These are phyloP conservation scores for Anhinga rufa DNA, from an alignment of 2,113 vertebrate species.

Conservation along the genomic window DNA sequence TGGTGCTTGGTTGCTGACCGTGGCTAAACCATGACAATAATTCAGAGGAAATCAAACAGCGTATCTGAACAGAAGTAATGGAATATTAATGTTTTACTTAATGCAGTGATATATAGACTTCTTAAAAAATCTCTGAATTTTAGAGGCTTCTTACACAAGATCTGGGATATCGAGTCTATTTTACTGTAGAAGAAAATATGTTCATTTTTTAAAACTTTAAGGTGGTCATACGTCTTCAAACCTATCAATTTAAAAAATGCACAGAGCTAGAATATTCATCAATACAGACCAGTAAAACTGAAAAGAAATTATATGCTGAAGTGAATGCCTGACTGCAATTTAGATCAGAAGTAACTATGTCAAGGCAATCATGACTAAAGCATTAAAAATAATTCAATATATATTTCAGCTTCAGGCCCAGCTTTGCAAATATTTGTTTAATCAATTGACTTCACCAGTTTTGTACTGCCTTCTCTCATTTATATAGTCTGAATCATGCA, in stretches of 20 bases:
- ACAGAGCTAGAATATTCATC: background rate
- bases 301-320: background rate
- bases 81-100: background rate
- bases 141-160: background rate
- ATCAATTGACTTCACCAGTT: background rate
- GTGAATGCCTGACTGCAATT: background rate
- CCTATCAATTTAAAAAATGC: background rate
- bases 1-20: too few species aligned
- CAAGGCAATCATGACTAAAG: background rate
- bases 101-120: background rate
- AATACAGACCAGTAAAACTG: background rate
- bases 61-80: background rate
- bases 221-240: background rate
- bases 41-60: background rate
- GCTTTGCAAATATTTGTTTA: background rate
- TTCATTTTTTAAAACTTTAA: background rate
- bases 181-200: background rate
- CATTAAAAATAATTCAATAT: background rate
- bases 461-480: background rate
- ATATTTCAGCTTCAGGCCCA: background rate
- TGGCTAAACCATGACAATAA: too few species aligned
- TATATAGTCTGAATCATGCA: background rate
- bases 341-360: background rate
- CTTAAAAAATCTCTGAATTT: background rate
- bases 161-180: background rate